phyloP scores from a whole-genome alignment of 2,888 invertebrate species.

The Alcis repandata region DNA sequence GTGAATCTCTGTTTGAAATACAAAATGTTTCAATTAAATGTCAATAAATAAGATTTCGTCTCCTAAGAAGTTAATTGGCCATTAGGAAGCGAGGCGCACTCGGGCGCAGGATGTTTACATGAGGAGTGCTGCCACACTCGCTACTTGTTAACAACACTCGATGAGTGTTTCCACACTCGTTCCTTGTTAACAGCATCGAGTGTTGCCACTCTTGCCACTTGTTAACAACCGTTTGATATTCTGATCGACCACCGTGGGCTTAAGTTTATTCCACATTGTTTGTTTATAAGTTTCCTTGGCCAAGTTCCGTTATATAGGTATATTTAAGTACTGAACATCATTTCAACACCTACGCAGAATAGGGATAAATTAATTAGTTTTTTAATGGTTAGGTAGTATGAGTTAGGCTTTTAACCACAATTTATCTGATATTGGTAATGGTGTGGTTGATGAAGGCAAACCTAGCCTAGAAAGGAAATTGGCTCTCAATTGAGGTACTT shows the following conservation, averaged over 20 bases:
- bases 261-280: neutral
- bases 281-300: neutral
- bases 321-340: no score
- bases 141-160: constrained; percentile 4
- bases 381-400: no score
- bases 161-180: constrained; percentile 5
- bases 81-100: neutral
- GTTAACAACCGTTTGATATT: constrained; percentile 12
- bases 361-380: no score
- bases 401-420: no score
- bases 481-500: no score
- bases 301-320: neutral
- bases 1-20: no score
- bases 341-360: no score
- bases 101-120: constrained; percentile 20
- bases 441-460: no score
- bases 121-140: constrained; percentile 2
- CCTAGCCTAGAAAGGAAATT: no score
- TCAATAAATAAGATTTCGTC: neutral
- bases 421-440: no score
- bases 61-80: neutral
- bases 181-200: constrained; percentile 5
- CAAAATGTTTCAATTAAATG: no score
- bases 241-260: neutral
- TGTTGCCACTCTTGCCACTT: constrained; percentile 8